phyloP scores from a whole-genome alignment of 1,140 invertebrate species.

The Drosophila nigromelanica region DNA sequence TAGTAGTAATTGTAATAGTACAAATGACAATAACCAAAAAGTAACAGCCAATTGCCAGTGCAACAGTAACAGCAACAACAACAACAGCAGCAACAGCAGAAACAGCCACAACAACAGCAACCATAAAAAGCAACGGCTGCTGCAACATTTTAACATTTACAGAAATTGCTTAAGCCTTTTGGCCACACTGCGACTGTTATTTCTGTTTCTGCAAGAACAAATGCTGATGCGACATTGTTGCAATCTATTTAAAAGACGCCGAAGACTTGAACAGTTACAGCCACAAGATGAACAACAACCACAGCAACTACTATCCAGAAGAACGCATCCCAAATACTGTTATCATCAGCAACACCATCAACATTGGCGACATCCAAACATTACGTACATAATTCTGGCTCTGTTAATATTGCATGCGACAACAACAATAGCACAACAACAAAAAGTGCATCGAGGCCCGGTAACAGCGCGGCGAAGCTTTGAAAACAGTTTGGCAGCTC shows the following conservation, averaged over 20 bases:
- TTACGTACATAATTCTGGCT: conserved; percentile 13
- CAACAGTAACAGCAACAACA: conserved; percentile 15
- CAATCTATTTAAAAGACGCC: conserved; percentile 41
- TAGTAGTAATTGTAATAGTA: conserved; percentile 41
- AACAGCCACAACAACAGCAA: conserved; percentile 10
- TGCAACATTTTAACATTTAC: conserved; percentile 27
- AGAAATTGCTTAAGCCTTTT: conserved; percentile 51
- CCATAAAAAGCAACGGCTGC: conserved; percentile 16
- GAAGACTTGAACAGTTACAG: conserved; percentile 18
- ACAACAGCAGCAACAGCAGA: not conserved
- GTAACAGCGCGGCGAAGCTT: conserved; percentile 10
- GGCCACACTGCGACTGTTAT: conserved; percentile 40
- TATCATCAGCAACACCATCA: conserved; percentile 35
- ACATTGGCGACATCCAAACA: conserved; percentile 40
- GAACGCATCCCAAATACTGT: conserved; percentile 1
- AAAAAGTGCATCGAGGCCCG: not conserved
- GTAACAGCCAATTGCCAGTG: conserved; percentile 31
- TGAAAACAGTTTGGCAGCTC: conserved; percentile 21
- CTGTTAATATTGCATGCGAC: conserved; percentile 27
- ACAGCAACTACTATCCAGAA: conserved; percentile 9
- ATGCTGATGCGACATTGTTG: conserved; percentile 48
- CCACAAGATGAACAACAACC: conserved; percentile 12
- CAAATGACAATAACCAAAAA: conserved; percentile 54
- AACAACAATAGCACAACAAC: conserved; percentile 20
- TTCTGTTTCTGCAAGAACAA: conserved; percentile 26